Evolutionary conservation across 2,888 invertebrate species (phyloP).

Genomic region (Oxyscelio sp.): DNA sequence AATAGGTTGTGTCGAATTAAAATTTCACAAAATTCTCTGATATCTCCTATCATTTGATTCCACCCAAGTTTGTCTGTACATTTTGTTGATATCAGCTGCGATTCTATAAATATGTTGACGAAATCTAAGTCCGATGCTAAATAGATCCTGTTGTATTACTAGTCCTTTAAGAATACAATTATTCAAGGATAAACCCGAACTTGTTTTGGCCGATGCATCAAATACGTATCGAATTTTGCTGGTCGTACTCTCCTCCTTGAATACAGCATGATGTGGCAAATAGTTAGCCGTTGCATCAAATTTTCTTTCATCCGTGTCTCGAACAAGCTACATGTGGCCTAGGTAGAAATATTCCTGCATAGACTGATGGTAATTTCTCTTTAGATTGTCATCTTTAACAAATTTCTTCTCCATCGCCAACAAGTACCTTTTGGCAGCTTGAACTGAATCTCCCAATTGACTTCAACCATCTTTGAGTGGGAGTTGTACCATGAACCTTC

Average conservation of each 20-base stretch:
- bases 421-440: background rate
- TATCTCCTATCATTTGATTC: constrained; percentile 63
- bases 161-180: constrained; percentile 22
- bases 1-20: constrained; percentile 34
- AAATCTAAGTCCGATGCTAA: constrained; percentile 76
- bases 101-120: constrained; percentile 75
- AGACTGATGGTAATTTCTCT: background rate
- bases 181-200: constrained; percentile 4
- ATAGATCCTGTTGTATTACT: constrained; percentile 25
- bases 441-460: background rate
- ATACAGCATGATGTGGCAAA: background rate
- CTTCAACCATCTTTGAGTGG: background rate
- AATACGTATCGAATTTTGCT: background rate
- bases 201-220: background rate
- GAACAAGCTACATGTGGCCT: background rate
- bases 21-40: constrained; percentile 81
- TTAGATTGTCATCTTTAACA: background rate
- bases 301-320: too few relatives aligned
- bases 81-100: constrained; percentile 82
- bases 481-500: background rate
- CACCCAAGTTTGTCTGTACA: constrained; percentile 77
- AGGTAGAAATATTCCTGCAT: background rate
- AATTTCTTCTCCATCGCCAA: background rate
- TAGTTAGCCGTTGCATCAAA: background rate
- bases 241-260: background rate